Conservation (phyloP, 2,888 invertebrate genomes). For the Mimas tiliae region DNA sequence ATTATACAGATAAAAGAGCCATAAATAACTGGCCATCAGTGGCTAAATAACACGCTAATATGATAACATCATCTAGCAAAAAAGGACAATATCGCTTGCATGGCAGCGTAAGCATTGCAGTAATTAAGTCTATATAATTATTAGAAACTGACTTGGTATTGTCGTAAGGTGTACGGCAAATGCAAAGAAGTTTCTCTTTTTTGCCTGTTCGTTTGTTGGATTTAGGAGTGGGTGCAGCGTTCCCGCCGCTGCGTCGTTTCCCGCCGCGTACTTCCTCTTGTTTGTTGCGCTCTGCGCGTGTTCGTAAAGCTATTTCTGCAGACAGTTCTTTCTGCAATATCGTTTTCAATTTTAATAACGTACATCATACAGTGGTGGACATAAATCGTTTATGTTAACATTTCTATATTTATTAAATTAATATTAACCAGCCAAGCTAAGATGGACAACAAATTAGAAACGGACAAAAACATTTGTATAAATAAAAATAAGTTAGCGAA, state of each 20-base stretch:
- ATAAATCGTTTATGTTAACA: too few relatives aligned
- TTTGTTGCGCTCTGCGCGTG: constrained; percentile 89
- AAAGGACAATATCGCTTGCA: neutral
- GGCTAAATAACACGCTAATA: too few relatives aligned
- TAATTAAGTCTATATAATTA: neutral
- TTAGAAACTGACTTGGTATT: constrained; percentile 90
- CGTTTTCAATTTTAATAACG: neutral
- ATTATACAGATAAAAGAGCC: too few relatives aligned
- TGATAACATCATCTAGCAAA: too few relatives aligned
- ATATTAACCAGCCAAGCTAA: too few relatives aligned
- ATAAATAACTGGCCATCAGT: too few relatives aligned
- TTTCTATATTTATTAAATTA: too few relatives aligned
- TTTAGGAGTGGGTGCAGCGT: constrained; percentile 56
- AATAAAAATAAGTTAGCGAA: too few relatives aligned
- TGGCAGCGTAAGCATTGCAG: neutral
- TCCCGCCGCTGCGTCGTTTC: constrained; percentile 34
- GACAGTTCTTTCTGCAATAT: constrained; percentile 88
- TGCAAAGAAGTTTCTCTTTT: constrained; percentile 94
- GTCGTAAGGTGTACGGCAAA: constrained; percentile 97
- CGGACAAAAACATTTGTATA: too few relatives aligned
- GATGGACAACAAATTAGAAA: too few relatives aligned
- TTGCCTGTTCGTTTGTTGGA: constrained; percentile 68
- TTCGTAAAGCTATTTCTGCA: constrained; percentile 88
- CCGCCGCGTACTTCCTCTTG: constrained; percentile 86
- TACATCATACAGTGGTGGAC: too few relatives aligned